A percentile compares a stretch with the other conserved stretches of the same genome.
Conservation (phyloP, 2,113 vertebrate species). For the Dasypus novemcinctus region DNA sequence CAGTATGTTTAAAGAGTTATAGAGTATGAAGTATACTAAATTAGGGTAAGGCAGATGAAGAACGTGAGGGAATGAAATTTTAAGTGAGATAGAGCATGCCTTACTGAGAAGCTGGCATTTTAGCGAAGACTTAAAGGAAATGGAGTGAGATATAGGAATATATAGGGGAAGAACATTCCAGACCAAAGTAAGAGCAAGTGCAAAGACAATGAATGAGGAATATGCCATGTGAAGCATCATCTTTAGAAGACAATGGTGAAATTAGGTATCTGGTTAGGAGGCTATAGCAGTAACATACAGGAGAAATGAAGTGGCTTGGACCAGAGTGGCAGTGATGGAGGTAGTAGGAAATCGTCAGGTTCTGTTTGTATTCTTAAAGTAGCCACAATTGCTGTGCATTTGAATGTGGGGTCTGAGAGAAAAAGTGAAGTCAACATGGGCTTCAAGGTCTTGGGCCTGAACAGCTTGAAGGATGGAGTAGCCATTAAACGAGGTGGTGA, state of each 20-base stretch:
- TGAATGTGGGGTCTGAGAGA: neutral
- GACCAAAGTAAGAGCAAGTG: neutral
- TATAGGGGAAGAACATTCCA: neutral
- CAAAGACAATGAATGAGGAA: neutral
- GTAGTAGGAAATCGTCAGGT: neutral
- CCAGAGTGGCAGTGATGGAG: neutral
- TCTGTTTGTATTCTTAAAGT: conserved; percentile 6
- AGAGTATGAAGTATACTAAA: neutral
- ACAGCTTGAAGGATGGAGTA: neutral
- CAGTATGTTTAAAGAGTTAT: neutral
- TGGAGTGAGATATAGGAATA: neutral
- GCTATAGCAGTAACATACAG: neutral
- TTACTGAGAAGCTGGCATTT: neutral
- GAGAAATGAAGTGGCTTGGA: neutral
- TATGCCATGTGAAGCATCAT: neutral
- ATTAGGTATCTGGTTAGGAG: neutral
- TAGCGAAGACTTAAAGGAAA: conserved; percentile 17
- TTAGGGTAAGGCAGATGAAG: neutral
- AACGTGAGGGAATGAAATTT: neutral
- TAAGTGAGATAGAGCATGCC: neutral
- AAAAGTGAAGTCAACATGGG: neutral
- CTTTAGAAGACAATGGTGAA: neutral
- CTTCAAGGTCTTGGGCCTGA: neutral
- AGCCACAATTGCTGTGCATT: neutral
- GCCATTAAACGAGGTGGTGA: neutral